These are phyloP conservation scores for Ennomos quercinarius DNA, from an alignment of 2,888 invertebrate species.

Conservation along the genomic window DNA sequence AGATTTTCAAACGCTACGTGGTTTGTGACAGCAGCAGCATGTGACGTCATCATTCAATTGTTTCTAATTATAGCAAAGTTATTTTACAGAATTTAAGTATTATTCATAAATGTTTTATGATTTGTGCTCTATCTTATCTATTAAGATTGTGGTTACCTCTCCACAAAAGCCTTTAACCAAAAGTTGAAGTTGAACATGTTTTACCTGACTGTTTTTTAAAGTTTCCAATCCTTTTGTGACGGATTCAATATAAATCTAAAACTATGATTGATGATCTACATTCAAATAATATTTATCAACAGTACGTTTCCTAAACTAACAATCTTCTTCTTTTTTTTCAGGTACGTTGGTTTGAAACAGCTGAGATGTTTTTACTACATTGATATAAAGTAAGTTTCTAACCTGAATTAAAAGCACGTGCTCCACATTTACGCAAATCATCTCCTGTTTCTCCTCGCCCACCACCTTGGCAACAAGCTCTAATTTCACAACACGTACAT, in stretches of 20 bases:
- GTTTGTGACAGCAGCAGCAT: conserved; percentile 8
- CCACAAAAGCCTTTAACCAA: too few relatives aligned
- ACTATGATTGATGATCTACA: too few relatives aligned
- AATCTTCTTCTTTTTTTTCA: conserved; percentile 20
- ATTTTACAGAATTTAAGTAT: too few relatives aligned
- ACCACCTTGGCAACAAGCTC: conserved; percentile 50
- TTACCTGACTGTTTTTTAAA: too few relatives aligned
- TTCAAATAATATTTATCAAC: too few relatives aligned
- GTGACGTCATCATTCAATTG: conserved; percentile 2
- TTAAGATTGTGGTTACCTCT: too few relatives aligned
- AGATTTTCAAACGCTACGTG: conserved; percentile 34
- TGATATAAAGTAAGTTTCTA: conserved; percentile 20
- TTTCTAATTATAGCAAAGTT: background rate
- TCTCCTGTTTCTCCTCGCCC: conserved; percentile 35
- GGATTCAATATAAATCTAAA: too few relatives aligned
- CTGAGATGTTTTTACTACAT: conserved; percentile 6
- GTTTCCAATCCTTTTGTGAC: too few relatives aligned
- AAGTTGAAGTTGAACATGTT: too few relatives aligned
- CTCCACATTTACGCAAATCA: conserved; percentile 26
- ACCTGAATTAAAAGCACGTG: conserved; percentile 17
- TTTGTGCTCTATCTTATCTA: too few relatives aligned
- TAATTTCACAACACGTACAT: conserved; percentile 46
- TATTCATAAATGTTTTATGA: too few relatives aligned
- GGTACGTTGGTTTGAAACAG: conserved; percentile 19
- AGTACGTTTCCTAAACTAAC: background rate